Evolutionary conservation across 2,797 vertebrate genomes (phyloP), one percentile per base, ranked within the genome.

Genomic region (Mastacembelus armatus): DNA sequence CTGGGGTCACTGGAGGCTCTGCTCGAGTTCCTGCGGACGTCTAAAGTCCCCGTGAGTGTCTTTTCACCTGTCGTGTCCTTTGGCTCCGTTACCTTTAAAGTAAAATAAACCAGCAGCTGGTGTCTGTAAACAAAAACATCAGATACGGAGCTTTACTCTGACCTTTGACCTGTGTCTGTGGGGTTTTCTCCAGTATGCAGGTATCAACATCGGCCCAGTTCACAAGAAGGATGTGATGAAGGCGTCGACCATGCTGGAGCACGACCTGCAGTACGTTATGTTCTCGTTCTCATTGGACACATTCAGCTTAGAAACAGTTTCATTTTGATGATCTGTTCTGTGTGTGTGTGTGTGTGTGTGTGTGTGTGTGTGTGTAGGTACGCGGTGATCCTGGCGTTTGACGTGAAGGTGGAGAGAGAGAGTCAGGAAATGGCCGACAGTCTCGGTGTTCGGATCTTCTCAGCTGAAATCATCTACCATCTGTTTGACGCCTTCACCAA

Each of bases 161-260:
- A 58, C 35, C 26, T 48, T 15, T 74, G 56, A 56, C 51, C 48
- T 30, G 2, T 62, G 40, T 24, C 14, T 7, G n/a, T 71, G 3
- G 19, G 39, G 19, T 19, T 19, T 40, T 27, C 38, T 33, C 47
- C 89, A 99, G 98, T 99, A 99, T 60, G 95, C 97, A 36, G 98
- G 98, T 57, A 99, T 99, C 81, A 99, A 99, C 87, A 99, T 99
- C 26, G 98, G 98, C 3, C 97, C 98, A 1, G 98, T 99, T 58
- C 98, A 99, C 74, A 98, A 96, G 91, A 98, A 93, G 74, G 98
- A 99, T 0, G 96, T 99, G 9, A 99, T 98, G 97, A 99, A 96
- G 89, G 96, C 98, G 9, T 99, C 98, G 0, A 84, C 97, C 10
- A 99, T 99, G 98, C 38, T 99, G 92, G 98, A 99, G 70, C 98